Percentiles rank a stretch among this genome's conserved stretches.
phyloP scores from a whole-genome alignment of 2,888 invertebrate genomes.

The Brachypterus glaber region DNA sequence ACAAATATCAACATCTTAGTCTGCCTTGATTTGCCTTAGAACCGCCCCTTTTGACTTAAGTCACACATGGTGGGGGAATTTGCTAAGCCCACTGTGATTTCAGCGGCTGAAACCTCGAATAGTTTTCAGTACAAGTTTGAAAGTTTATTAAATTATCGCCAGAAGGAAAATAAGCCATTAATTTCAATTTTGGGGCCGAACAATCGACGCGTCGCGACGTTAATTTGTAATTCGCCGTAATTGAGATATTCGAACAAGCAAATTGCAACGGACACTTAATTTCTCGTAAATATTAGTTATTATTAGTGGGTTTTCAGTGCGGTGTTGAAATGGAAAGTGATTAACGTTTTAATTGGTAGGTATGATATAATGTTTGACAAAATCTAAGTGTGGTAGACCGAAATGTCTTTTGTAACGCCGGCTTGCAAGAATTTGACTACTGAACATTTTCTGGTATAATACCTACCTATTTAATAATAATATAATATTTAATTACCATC shows the following conservation, averaged over 20 bases:
- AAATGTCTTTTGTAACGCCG: too few species aligned
- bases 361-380: too few species aligned
- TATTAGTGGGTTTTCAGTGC: too few species aligned
- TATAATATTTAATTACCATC: too few species aligned
- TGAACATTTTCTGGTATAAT: too few species aligned
- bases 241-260: slow-evolving; percentile 17
- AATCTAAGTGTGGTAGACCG: too few species aligned
- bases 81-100: slow-evolving; percentile 21
- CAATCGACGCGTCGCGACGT: neutral
- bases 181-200: slow-evolving; percentile 31
- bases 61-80: slow-evolving; percentile 11
- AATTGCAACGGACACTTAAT: slow-evolving; percentile 19
- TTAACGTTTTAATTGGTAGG: too few species aligned
- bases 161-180: slow-evolving; percentile 36
- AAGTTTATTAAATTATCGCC: slow-evolving; percentile 1
- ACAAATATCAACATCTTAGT: too few species aligned
- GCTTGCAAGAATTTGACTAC: too few species aligned
- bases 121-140: slow-evolving; percentile 27
- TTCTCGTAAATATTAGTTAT: neutral
- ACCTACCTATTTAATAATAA: too few species aligned
- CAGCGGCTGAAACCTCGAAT: slow-evolving; percentile 32
- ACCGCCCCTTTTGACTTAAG: slow-evolving; percentile 14
- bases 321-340: too few species aligned
- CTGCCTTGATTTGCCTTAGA: slow-evolving; percentile 6
- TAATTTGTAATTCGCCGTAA: too few species aligned